Conservation (phyloP, 2,797 vertebrate species). For the Silurus lanzhouensis region DNA sequence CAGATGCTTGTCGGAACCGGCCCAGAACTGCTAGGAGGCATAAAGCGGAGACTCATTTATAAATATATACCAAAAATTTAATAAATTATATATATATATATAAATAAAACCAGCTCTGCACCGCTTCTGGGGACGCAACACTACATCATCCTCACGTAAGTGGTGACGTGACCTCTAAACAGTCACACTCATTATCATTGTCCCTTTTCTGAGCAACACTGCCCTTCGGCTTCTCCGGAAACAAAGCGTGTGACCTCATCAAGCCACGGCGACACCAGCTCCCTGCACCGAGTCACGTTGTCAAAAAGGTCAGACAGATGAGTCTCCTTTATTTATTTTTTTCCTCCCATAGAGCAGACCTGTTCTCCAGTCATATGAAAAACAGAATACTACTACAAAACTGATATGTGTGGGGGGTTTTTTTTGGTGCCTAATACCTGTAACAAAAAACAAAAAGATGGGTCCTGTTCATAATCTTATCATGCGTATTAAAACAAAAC, state of each 20-base stretch:
- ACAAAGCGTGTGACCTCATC: conserved; percentile 30
- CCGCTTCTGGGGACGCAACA: conserved; percentile 16
- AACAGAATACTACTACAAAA: not conserved
- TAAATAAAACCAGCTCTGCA: not conserved
- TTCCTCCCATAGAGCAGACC: conserved; percentile 3
- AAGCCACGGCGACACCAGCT: conserved; percentile 8
- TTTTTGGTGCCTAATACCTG: not conserved
- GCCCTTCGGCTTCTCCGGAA: conserved; percentile 11
- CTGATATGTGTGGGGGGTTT: not conserved
- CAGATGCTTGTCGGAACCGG: conserved; percentile 26
- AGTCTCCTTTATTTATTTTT: conserved; percentile 26
- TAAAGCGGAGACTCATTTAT: conserved; percentile 24
- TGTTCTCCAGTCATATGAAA: not conserved
- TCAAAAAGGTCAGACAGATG: conserved; percentile 35
- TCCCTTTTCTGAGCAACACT: conserved; percentile 11
- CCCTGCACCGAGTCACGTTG: conserved; percentile 16
- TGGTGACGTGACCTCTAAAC: conserved; percentile 22
- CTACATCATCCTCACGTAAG: conserved; percentile 8
- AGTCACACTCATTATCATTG: conserved; percentile 8
- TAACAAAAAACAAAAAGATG: not conserved
- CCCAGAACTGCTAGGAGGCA: conserved; percentile 12
- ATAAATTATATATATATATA: no score
- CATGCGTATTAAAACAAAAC: not conserved
- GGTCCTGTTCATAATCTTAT: not conserved
- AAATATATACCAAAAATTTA: no score